Base-by-base conservation (phyloP, 2,888 invertebrate species). In the Oscheius onirici region DNA sequence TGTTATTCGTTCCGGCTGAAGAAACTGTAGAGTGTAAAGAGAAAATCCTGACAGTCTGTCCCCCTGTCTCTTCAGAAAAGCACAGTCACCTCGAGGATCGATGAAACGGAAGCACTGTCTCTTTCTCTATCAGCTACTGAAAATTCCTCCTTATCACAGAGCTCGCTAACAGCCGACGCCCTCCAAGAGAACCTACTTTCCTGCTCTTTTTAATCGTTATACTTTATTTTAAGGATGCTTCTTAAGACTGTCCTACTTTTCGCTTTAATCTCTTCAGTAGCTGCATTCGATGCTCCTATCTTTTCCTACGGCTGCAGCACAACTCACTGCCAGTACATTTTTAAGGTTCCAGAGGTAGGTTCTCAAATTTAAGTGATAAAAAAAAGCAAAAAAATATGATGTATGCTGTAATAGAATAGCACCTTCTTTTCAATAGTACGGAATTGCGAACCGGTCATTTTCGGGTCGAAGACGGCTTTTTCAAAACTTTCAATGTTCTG, bases 291-390 rank as follows among this genome's bases (percentile, higher is more conserved):
- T 6, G 22, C 28, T 2, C 55, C 55, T n/a, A 55, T n/a, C 10
- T 55, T 55, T 13, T 26, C 22, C 11, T 55, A 55, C 28, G 55
- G 55, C 24, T 55, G 55, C 26, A 55, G 26, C 28, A 6, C 6
- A 15, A 55, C 55, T 26, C 55, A 55, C 15, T 55, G 55, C n/a
- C n/a, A 11, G 10, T 55, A 55, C 28, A 24, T n/a, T 15, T 55
- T 55, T 55, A 28, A 24, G n/a, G 26, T 55, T 20, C 55, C 55
- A 24, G 55, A 55, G 55, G 55, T 55, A 15, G 8, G n/a, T n/a
- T n/a, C n/a, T n/a, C n/a, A n/a, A n/a, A n/a, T n/a, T n/a, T n/a
- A n/a, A n/a, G n/a, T n/a, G n/a, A n/a, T n/a, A n/a, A n/a, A n/a
- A n/a, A n/a, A n/a, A n/a, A n/a, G n/a, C n/a, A n/a, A n/a, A n/a